Percentiles rank a stretch among this genome's conserved stretches.
These are phyloP conservation scores for Deroplatys truncata DNA, from an alignment of 2,888 invertebrate genomes.

Conservation along the genomic window DNA sequence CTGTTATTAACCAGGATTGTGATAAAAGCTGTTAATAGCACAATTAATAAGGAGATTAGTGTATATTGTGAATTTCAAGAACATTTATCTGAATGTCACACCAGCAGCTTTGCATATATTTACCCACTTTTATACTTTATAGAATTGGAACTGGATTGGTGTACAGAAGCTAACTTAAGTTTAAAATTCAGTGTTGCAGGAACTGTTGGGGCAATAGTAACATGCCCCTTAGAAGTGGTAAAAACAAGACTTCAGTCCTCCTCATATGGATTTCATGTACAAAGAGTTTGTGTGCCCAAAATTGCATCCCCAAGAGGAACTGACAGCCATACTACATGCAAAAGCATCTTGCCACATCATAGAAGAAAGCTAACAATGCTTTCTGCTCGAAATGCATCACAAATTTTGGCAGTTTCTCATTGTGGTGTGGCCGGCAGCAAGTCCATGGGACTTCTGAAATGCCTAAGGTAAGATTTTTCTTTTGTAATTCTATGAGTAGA, in stretches of 20 bases:
- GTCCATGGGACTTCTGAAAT: constrained; percentile 73
- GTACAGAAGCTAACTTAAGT: no score
- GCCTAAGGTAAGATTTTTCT: constrained; percentile 59
- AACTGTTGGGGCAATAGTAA: constrained; percentile 93
- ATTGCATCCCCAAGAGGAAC: constrained; percentile 43
- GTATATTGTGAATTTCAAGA: no score
- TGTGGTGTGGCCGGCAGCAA: constrained; percentile 52
- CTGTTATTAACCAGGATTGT: no score
- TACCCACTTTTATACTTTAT: no score
- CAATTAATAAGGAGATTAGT: no score
- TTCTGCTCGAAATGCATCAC: constrained; percentile 62
- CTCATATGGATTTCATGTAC: constrained; percentile 54
- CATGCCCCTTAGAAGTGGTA: constrained; percentile 96
- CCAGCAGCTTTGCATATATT: no score
- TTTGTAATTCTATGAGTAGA: no score
- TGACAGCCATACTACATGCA: constrained; percentile 50
- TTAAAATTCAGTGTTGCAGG: constrained; percentile 76
- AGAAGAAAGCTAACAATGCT: constrained; percentile 73
- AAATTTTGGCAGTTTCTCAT: constrained; percentile 68
- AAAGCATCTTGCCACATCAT: constrained; percentile 55
- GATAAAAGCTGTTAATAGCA: no score
- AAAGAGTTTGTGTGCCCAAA: constrained; percentile 42
- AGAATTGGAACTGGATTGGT: no score
- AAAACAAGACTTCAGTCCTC: constrained; percentile 97
- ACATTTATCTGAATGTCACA: no score